These are phyloP conservation scores for Bombus pascuorum DNA, from an alignment of 1,140 invertebrate genomes.

Conservation along the genomic window DNA sequence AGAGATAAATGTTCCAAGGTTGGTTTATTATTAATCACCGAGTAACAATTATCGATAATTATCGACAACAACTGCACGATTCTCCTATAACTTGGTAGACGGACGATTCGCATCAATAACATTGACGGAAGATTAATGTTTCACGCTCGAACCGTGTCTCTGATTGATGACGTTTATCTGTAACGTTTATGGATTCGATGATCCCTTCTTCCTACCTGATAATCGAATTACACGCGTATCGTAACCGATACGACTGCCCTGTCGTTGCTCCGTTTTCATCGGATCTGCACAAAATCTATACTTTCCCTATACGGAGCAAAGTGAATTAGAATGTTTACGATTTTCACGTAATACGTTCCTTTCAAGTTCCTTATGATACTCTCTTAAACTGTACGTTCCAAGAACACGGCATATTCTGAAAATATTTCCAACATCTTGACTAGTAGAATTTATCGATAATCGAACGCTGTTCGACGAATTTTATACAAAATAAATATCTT, in stretches of 20 bases:
- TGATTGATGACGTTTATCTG: conserved; percentile 1
- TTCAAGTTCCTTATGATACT: no score
- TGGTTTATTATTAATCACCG: neutral
- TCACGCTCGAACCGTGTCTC: neutral
- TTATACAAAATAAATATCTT: no score
- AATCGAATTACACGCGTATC: neutral
- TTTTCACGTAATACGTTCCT: no score
- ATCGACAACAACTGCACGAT: neutral
- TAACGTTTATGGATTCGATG: neutral
- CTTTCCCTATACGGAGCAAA: no score
- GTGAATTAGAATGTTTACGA: no score
- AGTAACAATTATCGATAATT: conserved; percentile 27
- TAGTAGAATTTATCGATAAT: no score
- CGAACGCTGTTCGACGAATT: no score
- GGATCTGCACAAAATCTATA: neutral
- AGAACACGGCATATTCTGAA: no score
- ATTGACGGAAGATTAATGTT: conserved; percentile 2
- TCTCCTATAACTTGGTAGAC: neutral
- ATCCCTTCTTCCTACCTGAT: neutral
- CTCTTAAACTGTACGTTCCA: no score
- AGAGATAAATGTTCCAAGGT: neutral
- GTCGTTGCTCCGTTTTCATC: neutral
- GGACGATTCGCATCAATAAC: neutral
- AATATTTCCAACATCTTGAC: no score
- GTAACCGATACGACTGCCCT: neutral